phyloP scores from a whole-genome alignment of 2,113 vertebrate genomes.

The Oreocharis arfaki region DNA sequence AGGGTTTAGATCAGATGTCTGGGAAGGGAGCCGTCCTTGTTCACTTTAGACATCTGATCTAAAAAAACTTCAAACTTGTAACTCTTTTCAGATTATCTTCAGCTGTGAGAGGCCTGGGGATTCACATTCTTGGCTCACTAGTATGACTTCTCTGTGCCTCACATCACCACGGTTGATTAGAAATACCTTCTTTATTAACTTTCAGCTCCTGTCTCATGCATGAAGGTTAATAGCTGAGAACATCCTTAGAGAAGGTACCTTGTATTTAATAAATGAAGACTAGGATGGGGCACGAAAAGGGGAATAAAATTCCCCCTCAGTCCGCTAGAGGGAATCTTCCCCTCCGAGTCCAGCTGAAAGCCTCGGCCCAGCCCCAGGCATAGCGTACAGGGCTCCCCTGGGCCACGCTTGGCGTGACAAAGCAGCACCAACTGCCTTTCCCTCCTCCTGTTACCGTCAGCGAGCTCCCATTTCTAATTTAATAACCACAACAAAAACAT shows the following conservation, averaged over 20 bases:
- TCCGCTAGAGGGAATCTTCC: slow-evolving; percentile 70
- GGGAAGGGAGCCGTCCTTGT: slow-evolving; percentile 32
- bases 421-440: not conserved
- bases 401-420: not conserved
- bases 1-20: slow-evolving; percentile 44
- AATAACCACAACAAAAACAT: slow-evolving; percentile 2
- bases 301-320: slow-evolving; percentile 34
- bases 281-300: not conserved
- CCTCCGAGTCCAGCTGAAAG: not conserved
- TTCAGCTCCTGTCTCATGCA: slow-evolving; percentile 42
- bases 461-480: slow-evolving; percentile 11
- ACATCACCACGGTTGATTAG: slow-evolving; percentile 52
- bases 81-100: slow-evolving; percentile 34
- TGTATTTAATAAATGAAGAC: slow-evolving; percentile 3
- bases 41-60: slow-evolving; percentile 14
- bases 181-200: slow-evolving; percentile 67
- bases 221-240: slow-evolving; percentile 63
- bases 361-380: not conserved
- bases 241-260: slow-evolving; percentile 3
- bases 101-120: slow-evolving; percentile 43
- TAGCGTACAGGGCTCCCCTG: not conserved
- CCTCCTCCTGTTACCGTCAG: not conserved
- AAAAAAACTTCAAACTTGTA: slow-evolving; percentile 25
- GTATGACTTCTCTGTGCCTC: slow-evolving; percentile 40
- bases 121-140: slow-evolving; percentile 56